phyloP scores from a whole-genome alignment of 2,888 invertebrate genomes.

The Drosophila prolongata region DNA sequence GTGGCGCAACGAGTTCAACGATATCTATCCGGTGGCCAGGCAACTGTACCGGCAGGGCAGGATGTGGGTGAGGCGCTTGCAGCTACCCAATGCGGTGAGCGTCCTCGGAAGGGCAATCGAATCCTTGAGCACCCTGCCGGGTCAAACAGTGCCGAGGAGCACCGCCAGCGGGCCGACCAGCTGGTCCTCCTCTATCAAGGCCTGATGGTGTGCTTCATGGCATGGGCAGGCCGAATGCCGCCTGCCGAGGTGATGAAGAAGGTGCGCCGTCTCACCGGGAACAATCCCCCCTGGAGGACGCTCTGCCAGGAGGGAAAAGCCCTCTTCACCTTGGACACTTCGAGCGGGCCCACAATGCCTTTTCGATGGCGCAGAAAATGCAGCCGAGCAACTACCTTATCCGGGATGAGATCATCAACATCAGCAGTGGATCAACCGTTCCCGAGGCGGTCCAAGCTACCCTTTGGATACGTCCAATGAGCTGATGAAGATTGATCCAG shows the following conservation, averaged over 20 bases:
- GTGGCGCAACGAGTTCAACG: not conserved
- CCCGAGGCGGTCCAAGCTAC: not conserved
- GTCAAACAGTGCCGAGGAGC: not conserved
- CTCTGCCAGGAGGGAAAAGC: constrained; percentile 1
- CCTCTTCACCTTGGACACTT: not conserved
- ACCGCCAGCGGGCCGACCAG: not conserved
- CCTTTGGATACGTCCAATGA: not conserved
- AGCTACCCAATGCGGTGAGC: not conserved
- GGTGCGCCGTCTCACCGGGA: not conserved
- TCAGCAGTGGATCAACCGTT: not conserved
- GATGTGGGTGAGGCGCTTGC: not conserved
- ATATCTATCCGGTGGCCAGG: not conserved
- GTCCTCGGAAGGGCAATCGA: not conserved
- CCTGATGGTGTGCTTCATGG: not conserved
- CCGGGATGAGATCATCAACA: not conserved
- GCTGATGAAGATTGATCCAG: too few species aligned
- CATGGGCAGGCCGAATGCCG: too few species aligned
- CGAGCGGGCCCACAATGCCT: not conserved
- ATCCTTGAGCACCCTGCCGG: not conserved
- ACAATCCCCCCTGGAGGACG: not conserved
- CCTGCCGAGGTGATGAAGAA: not conserved
- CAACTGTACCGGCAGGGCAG: not conserved
- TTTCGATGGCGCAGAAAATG: not conserved
- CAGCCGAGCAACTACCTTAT: not conserved
- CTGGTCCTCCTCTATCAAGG: not conserved